A percentile compares a stretch with the other conserved stretches of the same genome.
These are phyloP conservation scores for Gyps fulvus DNA, from an alignment of 2,113 vertebrate species.

Conservation along the genomic window DNA sequence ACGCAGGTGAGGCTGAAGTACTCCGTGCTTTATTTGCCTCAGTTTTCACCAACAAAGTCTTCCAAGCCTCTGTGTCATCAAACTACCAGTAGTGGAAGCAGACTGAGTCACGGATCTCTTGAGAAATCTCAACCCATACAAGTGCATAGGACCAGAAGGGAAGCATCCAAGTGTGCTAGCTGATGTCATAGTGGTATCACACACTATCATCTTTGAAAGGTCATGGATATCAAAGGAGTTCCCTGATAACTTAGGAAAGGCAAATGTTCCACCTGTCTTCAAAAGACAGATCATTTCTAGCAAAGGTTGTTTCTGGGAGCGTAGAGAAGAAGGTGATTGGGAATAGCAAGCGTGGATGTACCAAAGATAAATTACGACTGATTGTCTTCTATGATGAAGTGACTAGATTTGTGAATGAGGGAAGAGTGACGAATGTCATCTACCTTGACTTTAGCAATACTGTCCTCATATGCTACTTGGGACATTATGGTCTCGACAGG, in stretches of 20 bases:
- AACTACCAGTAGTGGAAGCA: not conserved
- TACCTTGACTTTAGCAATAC: not conserved
- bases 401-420: not conserved
- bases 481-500: fast-evolving
- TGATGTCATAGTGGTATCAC: not conserved
- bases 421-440: not conserved
- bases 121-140: not conserved
- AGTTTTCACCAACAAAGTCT: not conserved
- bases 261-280: not conserved
- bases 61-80: not conserved
- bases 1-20: not conserved
- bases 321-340: not conserved
- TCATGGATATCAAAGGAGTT: not conserved
- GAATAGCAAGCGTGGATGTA: not conserved
- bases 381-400: not conserved
- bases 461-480: not conserved
- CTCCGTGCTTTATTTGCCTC: not conserved
- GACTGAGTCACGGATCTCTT: not conserved
- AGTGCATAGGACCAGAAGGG: not conserved
- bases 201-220: not conserved
- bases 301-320: not conserved
- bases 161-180: not conserved
- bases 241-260: not conserved
- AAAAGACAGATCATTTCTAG: not conserved
- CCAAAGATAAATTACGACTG: not conserved